Conservation (phyloP, 1,140 invertebrate genomes). For the Euglossa dilemma region DNA sequence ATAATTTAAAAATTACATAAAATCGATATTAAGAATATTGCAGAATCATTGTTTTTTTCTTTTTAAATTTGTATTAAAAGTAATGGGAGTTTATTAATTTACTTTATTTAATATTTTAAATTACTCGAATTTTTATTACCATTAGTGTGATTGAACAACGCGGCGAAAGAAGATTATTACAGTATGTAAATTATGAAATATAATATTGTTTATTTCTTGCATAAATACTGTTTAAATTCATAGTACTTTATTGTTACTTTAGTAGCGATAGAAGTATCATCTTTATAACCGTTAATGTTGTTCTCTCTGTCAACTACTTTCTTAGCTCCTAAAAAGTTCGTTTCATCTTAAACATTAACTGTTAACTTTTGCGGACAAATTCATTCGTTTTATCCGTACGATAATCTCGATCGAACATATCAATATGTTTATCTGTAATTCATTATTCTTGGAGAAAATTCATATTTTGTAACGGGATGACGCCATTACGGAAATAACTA, state of each 20-base stretch:
- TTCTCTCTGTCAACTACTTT: not conserved
- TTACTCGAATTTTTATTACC: not conserved
- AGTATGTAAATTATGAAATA: not conserved
- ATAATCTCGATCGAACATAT: not conserved
- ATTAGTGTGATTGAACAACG: not conserved
- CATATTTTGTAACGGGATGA: constrained; percentile 52
- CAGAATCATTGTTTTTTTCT: not conserved
- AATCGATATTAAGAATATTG: not conserved
- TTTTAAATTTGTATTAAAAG: not conserved
- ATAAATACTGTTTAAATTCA: not conserved
- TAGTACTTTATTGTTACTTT: not conserved
- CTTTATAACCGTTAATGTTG: constrained; percentile 2
- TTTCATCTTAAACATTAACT: constrained; percentile 1
- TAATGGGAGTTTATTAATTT: not conserved
- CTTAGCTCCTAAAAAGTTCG: not conserved
- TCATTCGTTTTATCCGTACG: not conserved
- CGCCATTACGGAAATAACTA: constrained; percentile 64
- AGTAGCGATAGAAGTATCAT: not conserved
- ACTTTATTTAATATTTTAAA: not conserved
- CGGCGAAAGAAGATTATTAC: not conserved
- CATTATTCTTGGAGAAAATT: constrained; percentile 14
- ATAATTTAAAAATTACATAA: not conserved
- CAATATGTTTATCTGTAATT: constrained; percentile 2
- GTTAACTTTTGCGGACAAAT: not conserved
- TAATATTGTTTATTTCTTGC: not conserved